These are phyloP conservation scores for Leiothrix lutea DNA, from an alignment of 2,113 vertebrate genomes.

Conservation along the genomic window DNA sequence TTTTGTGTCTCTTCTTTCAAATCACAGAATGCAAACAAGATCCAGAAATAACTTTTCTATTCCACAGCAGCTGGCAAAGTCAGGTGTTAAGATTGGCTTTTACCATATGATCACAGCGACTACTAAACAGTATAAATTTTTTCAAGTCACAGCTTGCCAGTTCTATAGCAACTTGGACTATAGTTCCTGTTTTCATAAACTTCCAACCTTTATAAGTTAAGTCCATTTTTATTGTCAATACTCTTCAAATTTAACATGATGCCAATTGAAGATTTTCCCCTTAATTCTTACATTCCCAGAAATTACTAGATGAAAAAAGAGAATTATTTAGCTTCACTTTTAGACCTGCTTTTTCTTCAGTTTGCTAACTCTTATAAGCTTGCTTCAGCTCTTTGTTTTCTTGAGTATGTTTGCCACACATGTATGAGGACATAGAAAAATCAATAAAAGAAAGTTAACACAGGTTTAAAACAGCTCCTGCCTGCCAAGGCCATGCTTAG, in stretches of 20 bases:
- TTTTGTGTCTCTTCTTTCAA: constrained; percentile 70
- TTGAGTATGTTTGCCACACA: constrained; percentile 11
- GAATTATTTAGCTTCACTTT: constrained; percentile 9
- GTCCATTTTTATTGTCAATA: constrained; percentile 70
- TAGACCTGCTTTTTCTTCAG: not conserved
- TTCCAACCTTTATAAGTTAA: constrained; percentile 72
- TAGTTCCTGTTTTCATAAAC: constrained; percentile 73
- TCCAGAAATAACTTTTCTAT: constrained; percentile 73
- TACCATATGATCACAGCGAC: constrained; percentile 54
- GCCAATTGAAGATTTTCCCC: constrained; percentile 45
- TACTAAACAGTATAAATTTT: constrained; percentile 71
- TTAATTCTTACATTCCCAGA: constrained; percentile 61
- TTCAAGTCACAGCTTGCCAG: constrained; percentile 67
- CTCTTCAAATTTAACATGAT: constrained; percentile 62
- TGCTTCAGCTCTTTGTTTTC: not conserved
- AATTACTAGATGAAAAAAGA: constrained; percentile 35
- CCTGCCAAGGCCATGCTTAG: constrained; percentile 16
- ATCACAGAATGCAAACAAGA: constrained; percentile 67
- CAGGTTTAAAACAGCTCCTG: constrained; percentile 25
- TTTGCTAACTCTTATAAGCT: constrained; percentile 4
- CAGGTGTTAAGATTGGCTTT: constrained; percentile 75
- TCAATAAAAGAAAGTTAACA: constrained; percentile 44
- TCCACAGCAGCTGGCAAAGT: constrained; percentile 73
- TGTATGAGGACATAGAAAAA: constrained; percentile 22
- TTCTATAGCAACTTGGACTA: constrained; percentile 70